Conservation (phyloP, 1,140 invertebrate genomes). For the Psilanteris sp. region DNA sequence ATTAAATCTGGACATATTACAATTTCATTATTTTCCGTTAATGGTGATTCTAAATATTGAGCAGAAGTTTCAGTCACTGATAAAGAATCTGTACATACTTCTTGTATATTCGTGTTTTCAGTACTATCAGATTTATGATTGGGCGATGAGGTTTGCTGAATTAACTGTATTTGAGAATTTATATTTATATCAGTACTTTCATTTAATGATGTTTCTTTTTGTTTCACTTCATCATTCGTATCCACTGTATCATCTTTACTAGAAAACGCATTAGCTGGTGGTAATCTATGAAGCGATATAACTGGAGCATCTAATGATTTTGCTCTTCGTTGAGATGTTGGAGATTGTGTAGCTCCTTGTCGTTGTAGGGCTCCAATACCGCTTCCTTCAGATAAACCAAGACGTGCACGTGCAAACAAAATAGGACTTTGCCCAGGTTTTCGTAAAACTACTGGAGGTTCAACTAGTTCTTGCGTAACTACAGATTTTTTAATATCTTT, state of each 20-base stretch:
- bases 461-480: slow-evolving; percentile 69
- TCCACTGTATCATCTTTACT: slow-evolving; percentile 92
- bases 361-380: slow-evolving; percentile 85
- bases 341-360: slow-evolving; percentile 87
- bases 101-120: slow-evolving; percentile 73
- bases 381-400: slow-evolving; percentile 90
- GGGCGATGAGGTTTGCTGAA: slow-evolving; percentile 66
- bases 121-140: slow-evolving; percentile 75
- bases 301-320: slow-evolving; percentile 91
- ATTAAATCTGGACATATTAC: slow-evolving; percentile 70
- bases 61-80: slow-evolving; percentile 76
- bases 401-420: slow-evolving; percentile 86
- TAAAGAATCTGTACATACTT: slow-evolving; percentile 73
- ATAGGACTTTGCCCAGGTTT: slow-evolving; percentile 87
- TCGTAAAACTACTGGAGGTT: slow-evolving; percentile 82
- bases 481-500: slow-evolving; percentile 65
- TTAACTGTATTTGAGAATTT: slow-evolving; percentile 41
- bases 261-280: slow-evolving; percentile 91
- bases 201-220: slow-evolving; percentile 78
- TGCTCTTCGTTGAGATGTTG: slow-evolving; percentile 86
- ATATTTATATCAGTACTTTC: slow-evolving; percentile 68
- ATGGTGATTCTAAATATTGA: slow-evolving; percentile 75
- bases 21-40: slow-evolving; percentile 76
- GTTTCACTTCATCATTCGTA: slow-evolving; percentile 83
- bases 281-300: slow-evolving; percentile 87